These are phyloP conservation scores for Mus caroli DNA, from an alignment of 2,797 vertebrate species.

Conservation along the genomic window DNA sequence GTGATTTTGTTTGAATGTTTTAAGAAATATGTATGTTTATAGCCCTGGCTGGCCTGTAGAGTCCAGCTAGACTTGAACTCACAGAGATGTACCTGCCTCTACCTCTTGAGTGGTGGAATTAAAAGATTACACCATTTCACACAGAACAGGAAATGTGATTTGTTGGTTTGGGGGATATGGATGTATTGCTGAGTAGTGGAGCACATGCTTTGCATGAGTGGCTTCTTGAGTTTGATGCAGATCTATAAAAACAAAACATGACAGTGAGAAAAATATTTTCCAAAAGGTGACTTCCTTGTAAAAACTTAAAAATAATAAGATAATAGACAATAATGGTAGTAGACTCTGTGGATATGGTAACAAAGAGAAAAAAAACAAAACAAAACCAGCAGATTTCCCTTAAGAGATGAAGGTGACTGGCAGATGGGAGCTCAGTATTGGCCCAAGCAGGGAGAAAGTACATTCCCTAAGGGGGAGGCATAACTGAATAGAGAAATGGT, in stretches of 20 bases:
- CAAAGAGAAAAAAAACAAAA: neutral
- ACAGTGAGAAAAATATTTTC: neutral
- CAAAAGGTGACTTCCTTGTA: neutral
- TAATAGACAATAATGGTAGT: neutral
- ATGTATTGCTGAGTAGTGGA: neutral
- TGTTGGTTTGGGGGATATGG: rapidly evolving
- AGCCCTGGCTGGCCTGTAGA: neutral
- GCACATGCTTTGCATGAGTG: neutral
- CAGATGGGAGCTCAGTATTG: neutral
- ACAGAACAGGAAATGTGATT: neutral
- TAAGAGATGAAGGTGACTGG: neutral
- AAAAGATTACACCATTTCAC: too few relatives aligned
- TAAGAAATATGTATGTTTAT: neutral
- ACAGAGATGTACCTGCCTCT: neutral
- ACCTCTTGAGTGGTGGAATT: neutral
- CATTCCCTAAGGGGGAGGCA: neutral
- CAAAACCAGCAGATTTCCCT: neutral
- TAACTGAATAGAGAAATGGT: neutral
- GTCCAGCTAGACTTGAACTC: neutral
- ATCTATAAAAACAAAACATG: neutral
- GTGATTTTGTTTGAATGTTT: neutral
- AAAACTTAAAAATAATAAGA: neutral
- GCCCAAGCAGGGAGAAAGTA: neutral
- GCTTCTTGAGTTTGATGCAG: neutral
- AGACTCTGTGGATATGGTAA: neutral